Conservation (phyloP, 2,888 invertebrate species). For the Epinotia brunnichana region DNA sequence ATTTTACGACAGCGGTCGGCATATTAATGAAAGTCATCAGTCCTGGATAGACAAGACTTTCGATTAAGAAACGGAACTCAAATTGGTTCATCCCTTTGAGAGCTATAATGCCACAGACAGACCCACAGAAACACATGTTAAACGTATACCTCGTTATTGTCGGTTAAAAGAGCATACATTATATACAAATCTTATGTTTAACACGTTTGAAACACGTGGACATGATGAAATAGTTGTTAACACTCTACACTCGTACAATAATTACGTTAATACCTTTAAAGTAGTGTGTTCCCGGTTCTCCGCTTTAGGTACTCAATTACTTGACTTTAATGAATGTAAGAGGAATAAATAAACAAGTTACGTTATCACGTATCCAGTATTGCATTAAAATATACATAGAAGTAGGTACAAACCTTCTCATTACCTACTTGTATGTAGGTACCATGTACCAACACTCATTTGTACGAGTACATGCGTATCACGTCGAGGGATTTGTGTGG, state of each 20-base stretch:
- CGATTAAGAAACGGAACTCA: too few relatives aligned
- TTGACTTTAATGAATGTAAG: conserved; percentile 18
- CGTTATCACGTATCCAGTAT: background rate
- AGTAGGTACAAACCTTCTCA: background rate
- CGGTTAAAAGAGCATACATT: background rate
- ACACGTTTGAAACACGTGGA: background rate
- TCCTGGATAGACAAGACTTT: too few relatives aligned
- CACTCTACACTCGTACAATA: conserved; percentile 5
- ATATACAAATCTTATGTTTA: background rate
- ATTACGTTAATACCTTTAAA: conserved; percentile 23
- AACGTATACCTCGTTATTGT: too few relatives aligned
- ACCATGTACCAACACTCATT: background rate
- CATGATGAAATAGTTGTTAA: conserved; percentile 5
- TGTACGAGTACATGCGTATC: background rate
- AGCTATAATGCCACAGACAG: too few relatives aligned
- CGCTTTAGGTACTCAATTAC: conserved; percentile 26
- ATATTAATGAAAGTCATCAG: too few relatives aligned
- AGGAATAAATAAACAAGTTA: conserved; percentile 18
- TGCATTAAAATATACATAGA: background rate
- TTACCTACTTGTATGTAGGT: background rate
- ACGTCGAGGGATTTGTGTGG: background rate
- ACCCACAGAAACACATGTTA: too few relatives aligned
- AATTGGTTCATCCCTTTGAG: too few relatives aligned
- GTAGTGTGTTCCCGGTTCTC: conserved; percentile 22
- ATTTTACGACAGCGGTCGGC: too few relatives aligned